Evolutionary conservation across 2,888 invertebrate genomes (phyloP).

Genomic region (Drosophila anomelani): DNA sequence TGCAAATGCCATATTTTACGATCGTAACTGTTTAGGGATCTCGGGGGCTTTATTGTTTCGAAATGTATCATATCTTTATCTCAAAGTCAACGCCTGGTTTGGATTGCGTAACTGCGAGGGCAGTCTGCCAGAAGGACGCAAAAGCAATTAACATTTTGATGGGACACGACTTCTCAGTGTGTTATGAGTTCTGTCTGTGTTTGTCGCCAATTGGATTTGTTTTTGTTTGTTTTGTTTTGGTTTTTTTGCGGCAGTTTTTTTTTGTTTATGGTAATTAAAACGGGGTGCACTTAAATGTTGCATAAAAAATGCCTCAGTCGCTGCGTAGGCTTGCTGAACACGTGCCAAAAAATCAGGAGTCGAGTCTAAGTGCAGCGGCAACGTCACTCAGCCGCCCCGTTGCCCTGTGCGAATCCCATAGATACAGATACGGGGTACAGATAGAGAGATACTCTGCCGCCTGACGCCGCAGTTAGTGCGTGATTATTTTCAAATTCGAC

Average conservation of each 20-base stretch:
- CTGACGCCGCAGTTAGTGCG: constrained; percentile 70
- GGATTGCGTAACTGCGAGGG: constrained; percentile 38
- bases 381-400: constrained; percentile 69
- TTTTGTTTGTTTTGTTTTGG: constrained; percentile 1
- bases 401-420: constrained; percentile 48
- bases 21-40: constrained; percentile 15
- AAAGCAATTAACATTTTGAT: constrained; percentile 76
- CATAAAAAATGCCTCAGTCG: constrained; percentile 63
- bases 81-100: constrained; percentile 38
- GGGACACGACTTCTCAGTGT: constrained; percentile 35
- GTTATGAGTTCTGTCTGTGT: constrained; percentile 47
- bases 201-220: constrained; percentile 59
- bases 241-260: constrained; percentile 32
- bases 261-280: constrained; percentile 75
- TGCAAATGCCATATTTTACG: constrained; percentile 40
- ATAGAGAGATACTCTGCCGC: constrained; percentile 20
- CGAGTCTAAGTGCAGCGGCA: constrained; percentile 67
- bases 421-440: constrained; percentile 57
- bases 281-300: constrained; percentile 74
- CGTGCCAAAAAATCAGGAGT: constrained; percentile 68
- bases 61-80: constrained; percentile 7
- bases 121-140: constrained; percentile 36
- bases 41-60: not conserved
- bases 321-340: constrained; percentile 69
- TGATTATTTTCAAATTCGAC: constrained; percentile 81